Base-by-base conservation (phyloP, 2,113 vertebrate species). In the Elephantulus edwardii region DNA sequence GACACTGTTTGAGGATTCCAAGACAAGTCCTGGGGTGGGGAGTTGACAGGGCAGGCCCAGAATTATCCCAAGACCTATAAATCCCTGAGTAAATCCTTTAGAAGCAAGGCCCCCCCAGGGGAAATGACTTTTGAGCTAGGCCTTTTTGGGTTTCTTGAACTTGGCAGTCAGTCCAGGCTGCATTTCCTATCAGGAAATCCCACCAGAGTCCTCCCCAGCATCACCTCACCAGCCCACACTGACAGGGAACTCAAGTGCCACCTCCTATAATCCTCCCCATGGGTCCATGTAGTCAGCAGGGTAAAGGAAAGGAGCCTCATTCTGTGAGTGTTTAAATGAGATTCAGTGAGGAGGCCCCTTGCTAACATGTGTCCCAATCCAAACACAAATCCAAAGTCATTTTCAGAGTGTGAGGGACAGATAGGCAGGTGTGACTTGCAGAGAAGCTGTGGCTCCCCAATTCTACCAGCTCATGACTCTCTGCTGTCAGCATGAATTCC, bases 21-120 rank as follows among this genome's bases (percentile, higher is more conserved):
- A 44, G 64, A 44, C 22, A 46, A 82, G 9, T 33, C 35, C 10
- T 54, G 71, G 42, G 26, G 10, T 19, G 46, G 28, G n/a, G 16
- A 33, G 26, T 8, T 30, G n/a, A 2, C 38, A 0, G 30, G n/a
- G 42, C 1, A 0, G 7, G 9, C n/a, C n/a, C n/a, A n/a, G n/a
- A n/a, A n/a, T n/a, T n/a, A n/a, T 74, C 78, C 48, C 0, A 30
- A 71, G 77, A 38, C n/a, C 33, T n/a, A 7, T 64, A 75, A 92
- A 40, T 3, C 0, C 40, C 60, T n/a, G 26, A 26, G 24, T 68
- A 76, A 91, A n/a, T 3, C 0, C 35, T 56, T 24, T 70, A 17
- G 75, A 60, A 74, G 35, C 46, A 60, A 75, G 38, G 83, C 26
- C 33, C 26, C 44, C 26, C 33, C 26, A 46, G 44, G 24, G 35